phyloP scores from a whole-genome alignment of 2,797 vertebrate species.

The Aselliscus stoliczkanus region DNA sequence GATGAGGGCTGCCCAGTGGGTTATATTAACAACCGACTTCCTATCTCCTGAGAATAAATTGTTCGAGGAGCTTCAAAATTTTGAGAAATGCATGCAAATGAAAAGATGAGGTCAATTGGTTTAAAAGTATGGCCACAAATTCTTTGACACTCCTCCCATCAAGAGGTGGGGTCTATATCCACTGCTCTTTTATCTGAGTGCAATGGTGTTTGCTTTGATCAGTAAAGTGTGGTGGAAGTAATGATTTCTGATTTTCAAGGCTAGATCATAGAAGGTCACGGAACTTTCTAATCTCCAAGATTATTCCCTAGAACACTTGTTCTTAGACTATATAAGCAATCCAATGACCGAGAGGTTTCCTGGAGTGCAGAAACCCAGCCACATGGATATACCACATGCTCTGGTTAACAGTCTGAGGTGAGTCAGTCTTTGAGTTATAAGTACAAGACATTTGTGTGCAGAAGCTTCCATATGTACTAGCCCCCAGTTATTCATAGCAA shows the following conservation, averaged over 20 bases:
- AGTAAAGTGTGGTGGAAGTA: not conserved
- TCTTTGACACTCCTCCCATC: not conserved
- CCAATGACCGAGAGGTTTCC: not conserved
- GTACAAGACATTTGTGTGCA: not conserved
- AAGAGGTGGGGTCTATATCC: not conserved
- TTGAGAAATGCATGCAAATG: not conserved
- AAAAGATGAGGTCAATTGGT: not conserved
- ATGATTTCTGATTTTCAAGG: not conserved
- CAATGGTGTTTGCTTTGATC: not conserved
- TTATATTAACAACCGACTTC: not conserved
- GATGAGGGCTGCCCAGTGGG: accelerated
- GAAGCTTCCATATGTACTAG: not conserved
- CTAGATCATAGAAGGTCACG: not conserved
- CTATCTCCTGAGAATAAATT: not conserved
- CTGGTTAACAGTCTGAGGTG: not conserved
- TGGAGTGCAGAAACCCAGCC: not conserved
- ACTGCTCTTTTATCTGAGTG: not conserved
- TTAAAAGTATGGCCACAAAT: not conserved
- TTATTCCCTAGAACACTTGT: not conserved
- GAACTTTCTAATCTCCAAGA: not conserved
- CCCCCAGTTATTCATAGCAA: not conserved
- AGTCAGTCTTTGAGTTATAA: not conserved
- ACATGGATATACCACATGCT: not conserved
- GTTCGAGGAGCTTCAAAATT: not conserved
- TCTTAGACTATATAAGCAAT: not conserved